Base-by-base conservation (phyloP, 2,888 invertebrate species). In the Lamellibrachia columna region DNA sequence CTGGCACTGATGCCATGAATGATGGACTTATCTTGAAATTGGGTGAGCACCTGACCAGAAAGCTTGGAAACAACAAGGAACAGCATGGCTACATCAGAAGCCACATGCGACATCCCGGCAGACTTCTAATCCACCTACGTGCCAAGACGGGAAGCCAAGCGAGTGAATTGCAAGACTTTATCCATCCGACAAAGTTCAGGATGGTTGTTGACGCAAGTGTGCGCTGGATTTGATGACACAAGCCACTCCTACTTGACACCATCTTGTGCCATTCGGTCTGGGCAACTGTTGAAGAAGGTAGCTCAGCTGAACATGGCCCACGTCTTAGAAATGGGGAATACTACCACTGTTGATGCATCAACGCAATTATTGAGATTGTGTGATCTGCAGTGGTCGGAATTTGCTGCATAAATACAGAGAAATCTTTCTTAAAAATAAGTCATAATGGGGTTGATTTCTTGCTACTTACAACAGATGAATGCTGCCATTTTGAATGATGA, bases 21-120 rank as follows among this genome's bases (percentile, higher is more conserved):
- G 91, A 91, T 91, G 15, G 52, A 9, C 40, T 91, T 91, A 91
- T 28, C 52, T 91, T 91, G 91, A 91, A 91, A 91, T 91, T 91
- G 15, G 40, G 2, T 11, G 9, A 1, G 52, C 91, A 91, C 91
- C 52, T 91, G 11, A 53, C 11, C 52, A 53, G 11, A 53, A 91
- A 91, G 52, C 28, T n/a, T 90, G 90, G 40, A 11, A 90, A 90
- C 52, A 52, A 90, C 90, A 28, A 3, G n/a, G 90, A 40, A 91
- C 91, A 91, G 53, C 11, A 52, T 53, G 53, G 91, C 91, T 91
- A 53, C 53, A 91, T 40, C 9, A 91, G 91, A 7, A 53, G 3
- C 52, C 52, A 7, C 3, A 52, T 40, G 91, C 11, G 91, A 91
- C 91, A 91, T 15, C 52, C 6, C 15, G 52, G 91, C 15, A 52